These are phyloP conservation scores for Eurytoma adleriae DNA, from an alignment of 2,888 invertebrate species.

Conservation along the genomic window DNA sequence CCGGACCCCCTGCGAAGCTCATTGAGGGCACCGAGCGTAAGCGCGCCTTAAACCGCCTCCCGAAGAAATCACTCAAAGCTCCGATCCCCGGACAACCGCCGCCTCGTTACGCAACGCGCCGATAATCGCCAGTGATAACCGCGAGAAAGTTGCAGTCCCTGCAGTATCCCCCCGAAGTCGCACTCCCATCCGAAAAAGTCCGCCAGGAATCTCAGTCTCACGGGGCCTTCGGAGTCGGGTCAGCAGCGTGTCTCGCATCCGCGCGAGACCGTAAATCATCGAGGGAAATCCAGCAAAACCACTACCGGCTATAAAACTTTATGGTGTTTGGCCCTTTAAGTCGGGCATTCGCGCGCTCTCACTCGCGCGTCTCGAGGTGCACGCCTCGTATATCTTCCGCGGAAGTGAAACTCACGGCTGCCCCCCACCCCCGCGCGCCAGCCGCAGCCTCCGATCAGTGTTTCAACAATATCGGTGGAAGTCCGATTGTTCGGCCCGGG, in stretches of 20 bases:
- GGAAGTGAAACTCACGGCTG: conserved; percentile 60
- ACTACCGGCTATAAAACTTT: conserved; percentile 72
- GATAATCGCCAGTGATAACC: background rate
- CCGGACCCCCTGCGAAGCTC: conserved; percentile 10
- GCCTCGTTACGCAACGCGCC: background rate
- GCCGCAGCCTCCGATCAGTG: conserved; percentile 59
- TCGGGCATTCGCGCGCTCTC: conserved; percentile 46
- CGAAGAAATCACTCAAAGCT: background rate
- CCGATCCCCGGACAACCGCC: background rate
- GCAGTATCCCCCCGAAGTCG: too few relatives aligned
- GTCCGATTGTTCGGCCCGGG: conserved; percentile 53
- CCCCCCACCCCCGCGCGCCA: conserved; percentile 34
- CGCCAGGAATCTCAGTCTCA: background rate
- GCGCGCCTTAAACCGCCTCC: background rate
- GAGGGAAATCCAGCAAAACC: conserved; percentile 70
- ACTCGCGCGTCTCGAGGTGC: conserved; percentile 43
- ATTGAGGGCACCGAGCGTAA: conserved; percentile 3
- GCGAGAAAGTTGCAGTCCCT: conserved; percentile 3
- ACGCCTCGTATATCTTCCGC: conserved; percentile 60
- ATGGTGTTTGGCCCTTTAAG: conserved; percentile 67
- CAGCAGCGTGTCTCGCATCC: conserved; percentile 4
- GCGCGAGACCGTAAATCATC: conserved; percentile 70
- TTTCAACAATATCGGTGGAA: conserved; percentile 60
- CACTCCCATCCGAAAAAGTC: too few relatives aligned
- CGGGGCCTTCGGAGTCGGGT: background rate